Conservation (phyloP, 1,140 invertebrate genomes). For the Ctenoplectra terminalis region DNA sequence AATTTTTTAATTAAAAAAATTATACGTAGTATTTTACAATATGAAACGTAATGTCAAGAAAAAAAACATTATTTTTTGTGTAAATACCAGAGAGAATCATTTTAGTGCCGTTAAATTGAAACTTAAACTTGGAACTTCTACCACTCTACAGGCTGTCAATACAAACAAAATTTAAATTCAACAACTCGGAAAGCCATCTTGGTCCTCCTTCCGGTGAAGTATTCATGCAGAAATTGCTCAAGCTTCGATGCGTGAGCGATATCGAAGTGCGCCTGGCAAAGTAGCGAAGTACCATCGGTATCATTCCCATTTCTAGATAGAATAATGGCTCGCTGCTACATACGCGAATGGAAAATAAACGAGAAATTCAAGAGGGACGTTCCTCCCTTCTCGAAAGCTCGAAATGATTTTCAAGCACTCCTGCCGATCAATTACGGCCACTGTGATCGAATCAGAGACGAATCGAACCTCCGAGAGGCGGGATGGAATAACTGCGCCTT, state of each 20-base stretch:
- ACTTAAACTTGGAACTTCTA: neutral
- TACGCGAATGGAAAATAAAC: neutral
- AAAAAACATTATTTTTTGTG: too few relatives aligned
- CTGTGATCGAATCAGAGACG: neutral
- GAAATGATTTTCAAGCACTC: slow-evolving; percentile 2
- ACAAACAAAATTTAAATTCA: neutral
- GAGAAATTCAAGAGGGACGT: neutral
- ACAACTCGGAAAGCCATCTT: neutral
- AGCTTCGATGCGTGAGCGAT: neutral
- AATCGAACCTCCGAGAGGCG: neutral
- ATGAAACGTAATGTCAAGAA: too few relatives aligned
- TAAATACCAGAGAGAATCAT: too few relatives aligned
- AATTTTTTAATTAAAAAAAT: too few relatives aligned
- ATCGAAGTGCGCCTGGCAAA: neutral
- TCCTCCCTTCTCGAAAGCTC: neutral
- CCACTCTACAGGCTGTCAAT: neutral
- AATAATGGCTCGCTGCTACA: too few relatives aligned
- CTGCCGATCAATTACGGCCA: neutral
- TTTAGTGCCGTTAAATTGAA: neutral
- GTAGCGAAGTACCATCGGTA: neutral
- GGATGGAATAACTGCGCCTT: neutral
- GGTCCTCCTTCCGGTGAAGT: neutral
- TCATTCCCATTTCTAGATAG: neutral
- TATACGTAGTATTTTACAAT: too few relatives aligned
- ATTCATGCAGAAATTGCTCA: neutral